A percentile compares a stretch with the other conserved stretches of the same genome.
Conservation (phyloP, 2,113 vertebrate species). For the Anarhynchus alexandrinus region DNA sequence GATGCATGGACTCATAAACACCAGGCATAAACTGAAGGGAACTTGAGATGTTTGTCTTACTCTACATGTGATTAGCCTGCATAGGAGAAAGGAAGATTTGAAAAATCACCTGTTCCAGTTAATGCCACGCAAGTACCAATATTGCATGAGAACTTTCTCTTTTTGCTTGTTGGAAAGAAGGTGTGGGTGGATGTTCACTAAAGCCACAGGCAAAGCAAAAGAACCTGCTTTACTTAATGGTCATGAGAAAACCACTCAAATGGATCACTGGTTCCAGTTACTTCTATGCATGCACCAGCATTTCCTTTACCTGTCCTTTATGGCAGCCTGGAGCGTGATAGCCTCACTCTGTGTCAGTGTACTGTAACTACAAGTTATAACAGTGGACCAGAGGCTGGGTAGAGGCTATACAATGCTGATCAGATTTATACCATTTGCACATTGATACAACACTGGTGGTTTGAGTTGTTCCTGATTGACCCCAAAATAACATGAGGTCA, state of each 20-base stretch:
- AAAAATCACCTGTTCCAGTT: background rate
- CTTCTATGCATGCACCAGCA: background rate
- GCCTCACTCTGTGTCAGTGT: background rate
- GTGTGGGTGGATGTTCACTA: background rate
- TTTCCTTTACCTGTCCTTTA: background rate
- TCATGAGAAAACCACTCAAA: background rate
- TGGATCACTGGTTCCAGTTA: background rate
- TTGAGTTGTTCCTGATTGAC: background rate
- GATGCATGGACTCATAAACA: background rate
- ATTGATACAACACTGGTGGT: background rate
- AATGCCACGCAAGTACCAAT: background rate
- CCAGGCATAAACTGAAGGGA: background rate
- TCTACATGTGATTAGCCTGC: background rate
- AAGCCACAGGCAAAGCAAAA: background rate
- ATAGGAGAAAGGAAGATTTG: background rate
- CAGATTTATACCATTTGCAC: background rate
- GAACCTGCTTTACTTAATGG: background rate
- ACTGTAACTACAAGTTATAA: background rate
- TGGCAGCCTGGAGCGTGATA: accelerated
- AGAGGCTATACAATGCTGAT: background rate
- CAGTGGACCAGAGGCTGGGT: background rate
- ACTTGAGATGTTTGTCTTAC: background rate
- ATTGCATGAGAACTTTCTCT: background rate
- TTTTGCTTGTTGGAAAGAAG: background rate
- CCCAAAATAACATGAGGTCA: background rate